Conservation (phyloP, 1,140 invertebrate genomes). For the Prorops nasuta region DNA sequence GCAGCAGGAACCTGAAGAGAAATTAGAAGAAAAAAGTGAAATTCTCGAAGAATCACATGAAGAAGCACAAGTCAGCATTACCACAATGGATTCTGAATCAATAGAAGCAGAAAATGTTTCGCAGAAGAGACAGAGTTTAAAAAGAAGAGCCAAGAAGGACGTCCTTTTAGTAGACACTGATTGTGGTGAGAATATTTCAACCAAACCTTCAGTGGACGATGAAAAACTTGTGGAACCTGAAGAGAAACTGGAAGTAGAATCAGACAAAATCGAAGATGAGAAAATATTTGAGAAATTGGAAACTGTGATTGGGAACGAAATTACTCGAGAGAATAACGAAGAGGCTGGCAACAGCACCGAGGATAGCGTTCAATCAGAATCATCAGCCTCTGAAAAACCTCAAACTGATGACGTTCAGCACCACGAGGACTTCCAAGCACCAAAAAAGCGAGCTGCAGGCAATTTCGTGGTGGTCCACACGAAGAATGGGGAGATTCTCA, state of each 20-base stretch:
- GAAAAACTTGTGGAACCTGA: not conserved
- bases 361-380: not conserved
- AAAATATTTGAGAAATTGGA: not conserved
- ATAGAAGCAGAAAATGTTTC: constrained; percentile 3
- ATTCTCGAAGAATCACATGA: not conserved
- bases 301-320: not conserved
- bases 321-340: too few relatives aligned
- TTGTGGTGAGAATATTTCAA: not conserved
- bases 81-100: constrained; percentile 3
- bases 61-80: not conserved
- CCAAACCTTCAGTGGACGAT: not conserved
- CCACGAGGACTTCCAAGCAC: constrained; percentile 28
- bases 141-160: constrained; percentile 20
- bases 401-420: not conserved
- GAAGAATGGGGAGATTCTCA: constrained; percentile 49
- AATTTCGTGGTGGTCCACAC: constrained; percentile 49
- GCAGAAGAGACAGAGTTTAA: constrained; percentile 8
- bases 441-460: constrained; percentile 39
- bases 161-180: not conserved
- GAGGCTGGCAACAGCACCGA: too few relatives aligned
- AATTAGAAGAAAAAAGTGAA: too few relatives aligned
- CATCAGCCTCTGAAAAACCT: not conserved
- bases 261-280: not conserved
- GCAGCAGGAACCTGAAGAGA: too few relatives aligned
- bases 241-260: not conserved